Conservation (phyloP, 1,140 invertebrate genomes). For the Probaryconus sp. region DNA sequence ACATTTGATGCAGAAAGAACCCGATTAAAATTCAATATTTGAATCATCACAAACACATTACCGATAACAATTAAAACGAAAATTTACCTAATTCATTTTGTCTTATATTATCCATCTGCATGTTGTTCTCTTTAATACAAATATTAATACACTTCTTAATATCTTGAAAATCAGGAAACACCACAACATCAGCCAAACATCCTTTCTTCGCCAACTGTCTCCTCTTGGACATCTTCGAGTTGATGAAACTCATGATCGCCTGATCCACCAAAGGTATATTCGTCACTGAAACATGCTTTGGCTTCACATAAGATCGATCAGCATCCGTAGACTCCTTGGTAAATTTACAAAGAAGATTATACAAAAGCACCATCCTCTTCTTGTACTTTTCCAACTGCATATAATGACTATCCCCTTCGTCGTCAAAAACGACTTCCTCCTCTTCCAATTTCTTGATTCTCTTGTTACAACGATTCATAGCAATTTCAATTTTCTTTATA, state of each 20-base stretch:
- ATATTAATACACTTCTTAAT: slow-evolving; percentile 77
- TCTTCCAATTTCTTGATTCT: slow-evolving; percentile 76
- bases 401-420: slow-evolving; percentile 77
- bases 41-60: no score
- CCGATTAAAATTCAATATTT: no score
- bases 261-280: slow-evolving; percentile 78
- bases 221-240: slow-evolving; percentile 70
- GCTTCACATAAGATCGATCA: slow-evolving; percentile 72
- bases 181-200: slow-evolving; percentile 49
- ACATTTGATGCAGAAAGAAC: no score
- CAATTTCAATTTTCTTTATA: slow-evolving; percentile 72
- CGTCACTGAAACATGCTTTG: slow-evolving; percentile 74
- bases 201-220: slow-evolving; percentile 61
- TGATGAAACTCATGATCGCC: slow-evolving; percentile 78
- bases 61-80: no score
- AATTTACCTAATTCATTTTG: slow-evolving; percentile 76
- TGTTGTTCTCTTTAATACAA: slow-evolving; percentile 71
- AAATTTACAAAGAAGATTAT: slow-evolving; percentile 78
- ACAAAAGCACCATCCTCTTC: slow-evolving; percentile 74
- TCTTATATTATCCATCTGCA: slow-evolving; percentile 71
- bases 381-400: slow-evolving; percentile 79
- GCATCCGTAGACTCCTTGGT: slow-evolving; percentile 78
- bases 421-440: slow-evolving; percentile 72
- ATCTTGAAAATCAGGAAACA: slow-evolving; percentile 81
- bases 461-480: slow-evolving; percentile 73